These are phyloP conservation scores for Acyrthosiphon pisum DNA, from an alignment of 1,140 invertebrate genomes.

Conservation along the genomic window DNA sequence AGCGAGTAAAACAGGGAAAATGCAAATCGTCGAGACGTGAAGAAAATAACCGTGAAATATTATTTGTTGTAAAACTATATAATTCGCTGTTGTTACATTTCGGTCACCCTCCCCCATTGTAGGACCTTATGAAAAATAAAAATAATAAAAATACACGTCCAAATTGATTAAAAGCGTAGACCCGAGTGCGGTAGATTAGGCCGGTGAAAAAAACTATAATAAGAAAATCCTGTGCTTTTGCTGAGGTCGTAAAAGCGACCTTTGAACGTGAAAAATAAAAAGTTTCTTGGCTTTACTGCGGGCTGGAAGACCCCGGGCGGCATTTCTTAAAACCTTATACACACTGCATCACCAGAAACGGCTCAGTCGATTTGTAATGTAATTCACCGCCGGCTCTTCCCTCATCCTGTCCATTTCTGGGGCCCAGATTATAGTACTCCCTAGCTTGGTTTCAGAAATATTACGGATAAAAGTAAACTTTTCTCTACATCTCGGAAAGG, in stretches of 20 bases:
- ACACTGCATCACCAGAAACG: constrained; percentile 36
- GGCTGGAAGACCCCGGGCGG: not conserved
- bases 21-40: constrained; percentile 49
- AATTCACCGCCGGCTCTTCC: constrained; percentile 31
- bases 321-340: constrained; percentile 44
- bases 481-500: constrained; percentile 6
- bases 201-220: constrained; percentile 40
- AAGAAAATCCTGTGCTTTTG: constrained; percentile 45
- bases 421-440: constrained; percentile 46
- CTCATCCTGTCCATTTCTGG: constrained; percentile 24
- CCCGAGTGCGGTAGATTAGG: constrained; percentile 35
- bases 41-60: constrained; percentile 54
- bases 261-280: constrained; percentile 57
- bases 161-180: constrained; percentile 55
- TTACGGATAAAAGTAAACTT: constrained; percentile 54
- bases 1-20: constrained; percentile 23
- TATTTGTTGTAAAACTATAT: constrained; percentile 51
- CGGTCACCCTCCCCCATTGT: not conserved
- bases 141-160: constrained; percentile 12
- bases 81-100: constrained; percentile 33
- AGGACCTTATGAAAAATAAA: not conserved
- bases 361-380: constrained; percentile 54
- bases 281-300: constrained; percentile 47
- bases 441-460: constrained; percentile 34
- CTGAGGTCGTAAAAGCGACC: constrained; percentile 51